Base-by-base conservation (phyloP, 2,113 vertebrate species). In the Chlamydotis undulata region DNA sequence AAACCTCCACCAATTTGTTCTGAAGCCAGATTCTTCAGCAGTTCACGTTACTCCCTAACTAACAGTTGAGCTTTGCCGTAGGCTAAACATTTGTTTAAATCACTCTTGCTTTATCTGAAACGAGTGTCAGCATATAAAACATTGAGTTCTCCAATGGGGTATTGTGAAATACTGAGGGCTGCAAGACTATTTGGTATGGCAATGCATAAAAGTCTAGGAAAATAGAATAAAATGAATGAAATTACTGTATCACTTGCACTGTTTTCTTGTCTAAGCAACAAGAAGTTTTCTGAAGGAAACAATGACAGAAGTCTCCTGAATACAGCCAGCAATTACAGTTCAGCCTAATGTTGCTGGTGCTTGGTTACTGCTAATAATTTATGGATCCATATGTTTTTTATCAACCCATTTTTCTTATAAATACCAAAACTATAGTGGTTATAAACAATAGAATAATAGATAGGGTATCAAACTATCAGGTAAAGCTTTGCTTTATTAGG, bases 41-140 rank as follows among this genome's bases (percentile, higher is more conserved):
- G 52, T 69, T 88, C 64, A 41, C 45, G 39, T 26, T 87, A 57
- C 25, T 88, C 41, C 35, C 43, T 49, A 64, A 89, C 60, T 68
- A 87, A 52, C 6, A 68, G 19, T 10, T 70, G 45, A 94, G 70
- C 37, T 94, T 92, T 89, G 50, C 94, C 83, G 68, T 61, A 87
- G 69, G 85, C 50, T 67, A 89, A 86, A 29, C 60, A 67, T 95
- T 94, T 93, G 61, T 90, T 93, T 89, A 26, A 71, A 37, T 57
- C 60, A 69, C 19, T 86, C 39, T 55, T 74, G 24, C 39, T 93
- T 85, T 21, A 56, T 91, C 90, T 90, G 70, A 87, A 87, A 89
- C 23, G 15, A 90, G 29, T 65, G 52, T 87, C 79, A 84, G 19
- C 7, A 21, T 75, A 78, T 68, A 87, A 87, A 68, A n/a, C 39